These are phyloP conservation scores for Acipenser ruthenus DNA, from an alignment of 2,797 vertebrate genomes.

Conservation along the genomic window DNA sequence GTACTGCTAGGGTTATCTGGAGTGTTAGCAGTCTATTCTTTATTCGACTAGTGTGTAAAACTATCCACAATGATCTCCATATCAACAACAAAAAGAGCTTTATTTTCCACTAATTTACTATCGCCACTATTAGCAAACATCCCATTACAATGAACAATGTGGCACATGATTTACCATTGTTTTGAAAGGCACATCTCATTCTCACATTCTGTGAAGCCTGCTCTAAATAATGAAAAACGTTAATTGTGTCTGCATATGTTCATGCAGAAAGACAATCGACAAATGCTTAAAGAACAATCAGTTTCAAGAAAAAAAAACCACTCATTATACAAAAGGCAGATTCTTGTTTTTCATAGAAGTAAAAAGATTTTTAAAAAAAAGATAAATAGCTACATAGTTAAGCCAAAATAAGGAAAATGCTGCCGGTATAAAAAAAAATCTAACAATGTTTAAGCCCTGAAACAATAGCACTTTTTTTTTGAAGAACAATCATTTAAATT, in stretches of 20 bases:
- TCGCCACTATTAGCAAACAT: not conserved
- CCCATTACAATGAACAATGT: not conserved
- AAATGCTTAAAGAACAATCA: too few relatives aligned
- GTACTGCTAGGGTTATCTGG: too few relatives aligned
- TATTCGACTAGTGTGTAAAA: not conserved
- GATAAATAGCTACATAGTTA: too few relatives aligned
- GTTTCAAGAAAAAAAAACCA: too few relatives aligned
- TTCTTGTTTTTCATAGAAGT: too few relatives aligned
- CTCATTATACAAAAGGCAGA: too few relatives aligned
- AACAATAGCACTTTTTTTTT: too few relatives aligned
- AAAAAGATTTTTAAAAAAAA: too few relatives aligned
- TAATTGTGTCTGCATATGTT: not conserved
- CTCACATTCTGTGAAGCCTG: not conserved
- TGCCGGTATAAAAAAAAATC: too few relatives aligned
- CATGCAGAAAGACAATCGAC: not conserved
- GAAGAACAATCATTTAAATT: too few relatives aligned
- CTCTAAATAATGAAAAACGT: not conserved
- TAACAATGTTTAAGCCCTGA: too few relatives aligned
- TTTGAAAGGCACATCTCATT: not conserved
- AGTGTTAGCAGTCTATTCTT: not conserved
- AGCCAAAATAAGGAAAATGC: too few relatives aligned
- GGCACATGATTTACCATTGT: constrained; percentile 1
- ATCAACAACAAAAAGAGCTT: not conserved
- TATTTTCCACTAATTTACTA: not conserved
- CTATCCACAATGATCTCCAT: not conserved